Base-by-base conservation (phyloP, 2,797 vertebrate species). In the Ciconia nigra region DNA sequence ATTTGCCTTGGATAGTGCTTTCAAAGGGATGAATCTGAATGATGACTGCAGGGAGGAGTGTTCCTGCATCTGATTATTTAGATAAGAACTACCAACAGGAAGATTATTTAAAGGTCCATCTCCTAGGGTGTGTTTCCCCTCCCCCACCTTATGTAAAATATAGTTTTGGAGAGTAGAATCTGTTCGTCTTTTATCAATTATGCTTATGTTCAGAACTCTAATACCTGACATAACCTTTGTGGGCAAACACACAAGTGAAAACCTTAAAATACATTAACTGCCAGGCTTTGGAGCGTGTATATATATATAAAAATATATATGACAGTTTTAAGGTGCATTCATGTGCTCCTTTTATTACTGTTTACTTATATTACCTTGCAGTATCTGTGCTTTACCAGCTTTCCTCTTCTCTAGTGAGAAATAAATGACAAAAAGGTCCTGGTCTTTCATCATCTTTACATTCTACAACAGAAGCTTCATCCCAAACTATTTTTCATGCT, bases 391-490 rank as follows among this genome's bases (percentile, higher is more conserved):
- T 90, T 69, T 69, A 83, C 24, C 54, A 90, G n/a, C 22, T 80
- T 85, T 67, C 19, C 42, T 63, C 72, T 82, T 59, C 42, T 82
- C 74, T 42, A 89, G 62, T 61, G 94, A 83, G n/a, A 94, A 97
- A 92, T 35, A 86, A 87, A 85, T 77, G 17, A 92, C 63, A 71
- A 83, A 89, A 59, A 85, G 33, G 24, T 54, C 46, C 52, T 46
- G 24, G 24, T 74, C 47, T 89, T 95, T 73, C 33, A 84, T 61
- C 37, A 78, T 47, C 92, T 93, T 65, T 77, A 81, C n/a, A 82
- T 78, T 96, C 96, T 87, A 96, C 12, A 91, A 81, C n/a, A 96
- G 62, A 91, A 66, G 71, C 46, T 97, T 85, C 87, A 78, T 20
- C 33, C 82, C 80, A 93, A 31, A 76, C 61, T 83, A 67, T 70